phyloP scores from a whole-genome alignment of 2,888 invertebrate genomes.

The Nowickia ferox region DNA sequence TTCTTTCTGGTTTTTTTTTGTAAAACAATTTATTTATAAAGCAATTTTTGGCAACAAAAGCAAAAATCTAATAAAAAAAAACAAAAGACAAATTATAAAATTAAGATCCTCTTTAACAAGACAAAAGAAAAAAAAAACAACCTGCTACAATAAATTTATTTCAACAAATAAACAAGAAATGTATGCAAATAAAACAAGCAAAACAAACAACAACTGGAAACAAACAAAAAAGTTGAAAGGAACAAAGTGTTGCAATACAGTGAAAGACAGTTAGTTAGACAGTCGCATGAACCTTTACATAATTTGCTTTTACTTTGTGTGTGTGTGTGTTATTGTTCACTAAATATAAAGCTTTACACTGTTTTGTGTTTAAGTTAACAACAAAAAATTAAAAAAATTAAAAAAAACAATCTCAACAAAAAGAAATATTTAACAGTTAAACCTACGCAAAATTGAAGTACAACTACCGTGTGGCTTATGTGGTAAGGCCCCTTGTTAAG shows the following conservation, averaged over 20 bases:
- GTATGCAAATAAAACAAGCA: background rate
- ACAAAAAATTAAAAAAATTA: background rate
- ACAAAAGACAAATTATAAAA: background rate
- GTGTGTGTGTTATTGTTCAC: background rate
- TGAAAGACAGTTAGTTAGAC: constrained; percentile 16
- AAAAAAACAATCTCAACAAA: constrained; percentile 13
- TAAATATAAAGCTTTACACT: constrained; percentile 16
- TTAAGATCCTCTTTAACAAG: constrained; percentile 22
- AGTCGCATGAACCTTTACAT: constrained; percentile 23
- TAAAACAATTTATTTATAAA: background rate
- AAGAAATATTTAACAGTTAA: constrained; percentile 34
- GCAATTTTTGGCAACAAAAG: background rate
- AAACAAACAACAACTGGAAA: constrained; percentile 2
- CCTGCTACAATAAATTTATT: constrained; percentile 24
- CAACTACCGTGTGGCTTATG: constrained; percentile 39
- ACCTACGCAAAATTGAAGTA: constrained; percentile 60
- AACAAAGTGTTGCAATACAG: constrained; percentile 36
- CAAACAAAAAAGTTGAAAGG: constrained; percentile 30
- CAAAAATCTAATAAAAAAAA: background rate
- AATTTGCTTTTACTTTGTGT: background rate
- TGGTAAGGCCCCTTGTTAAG: constrained; percentile 20
- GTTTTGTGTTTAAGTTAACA: constrained; percentile 2
- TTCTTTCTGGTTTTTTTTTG: background rate
- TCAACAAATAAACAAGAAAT: constrained; percentile 40
- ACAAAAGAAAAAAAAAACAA: constrained; percentile 20